Evolutionary conservation across 2,113 vertebrate species (phyloP), one percentile per base, ranked within the genome.

Genomic region (Mus spicilegus): DNA sequence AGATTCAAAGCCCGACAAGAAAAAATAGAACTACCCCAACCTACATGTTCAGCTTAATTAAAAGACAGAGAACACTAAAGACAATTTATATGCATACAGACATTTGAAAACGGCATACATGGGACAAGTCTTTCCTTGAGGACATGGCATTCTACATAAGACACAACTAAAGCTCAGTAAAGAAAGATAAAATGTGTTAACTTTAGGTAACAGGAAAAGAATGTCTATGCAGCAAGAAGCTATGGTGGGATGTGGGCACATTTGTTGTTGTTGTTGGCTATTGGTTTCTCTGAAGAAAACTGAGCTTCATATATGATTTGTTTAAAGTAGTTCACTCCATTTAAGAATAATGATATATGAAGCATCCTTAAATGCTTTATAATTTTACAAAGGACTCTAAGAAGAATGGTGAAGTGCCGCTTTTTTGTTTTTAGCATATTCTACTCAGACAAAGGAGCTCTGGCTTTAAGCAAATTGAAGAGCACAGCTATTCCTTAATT

Each of bases 401-500:
- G 39, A 93, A 95, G 87, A 94, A 72, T 82, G 39, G 46, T 17
- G 63, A 30, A 77, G 81, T 87, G 91, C 65, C 58, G 89, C 5
- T 49, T 33, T 91, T 6, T 17, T 54, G 67, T 33, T 87, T 46
- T 13, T 58, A 46, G 42, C 65, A 89, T 51, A 39, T 82, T 95
- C 33, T 90, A 78, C 10, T 9, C 16, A 22, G 5, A 67, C 67
- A 88, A 67, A 95, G 70, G 36, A 92, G 19, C 30, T 65, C 26
- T 61, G 87, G 14, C 49, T 70, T 49, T 84, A 92, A 85, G 20
- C 28, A 90, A 12, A 95, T 95, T 92, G 39, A 91, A 94, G 65
- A 63, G 12, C 24, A 89, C 33, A 82, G 17, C 26, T 16, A 19
- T 84, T 87, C 17, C 49, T 87, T 96, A 85, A 81, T 56, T 42